phyloP scores from a whole-genome alignment of 2,888 invertebrate genomes.

The Microplitis deprimator region DNA sequence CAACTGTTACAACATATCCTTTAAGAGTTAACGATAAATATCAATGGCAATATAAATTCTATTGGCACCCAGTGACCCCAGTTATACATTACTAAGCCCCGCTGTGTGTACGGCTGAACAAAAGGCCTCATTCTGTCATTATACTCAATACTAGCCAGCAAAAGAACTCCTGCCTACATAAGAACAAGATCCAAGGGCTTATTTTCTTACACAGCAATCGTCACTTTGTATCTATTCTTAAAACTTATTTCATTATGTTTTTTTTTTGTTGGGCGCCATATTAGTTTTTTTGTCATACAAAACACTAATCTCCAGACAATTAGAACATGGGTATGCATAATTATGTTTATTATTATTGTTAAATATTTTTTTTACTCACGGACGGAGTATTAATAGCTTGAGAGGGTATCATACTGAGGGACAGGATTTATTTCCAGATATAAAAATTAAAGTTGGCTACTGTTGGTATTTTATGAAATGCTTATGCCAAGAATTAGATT shows the following conservation, averaged over 20 bases:
- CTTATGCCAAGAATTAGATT: too few relatives aligned
- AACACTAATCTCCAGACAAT: background rate
- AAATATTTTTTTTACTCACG: background rate
- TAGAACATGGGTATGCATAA: background rate
- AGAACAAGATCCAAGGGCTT: conserved; percentile 57
- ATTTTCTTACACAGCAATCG: conserved; percentile 50
- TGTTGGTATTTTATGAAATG: too few relatives aligned
- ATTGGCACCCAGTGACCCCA: conserved; percentile 61
- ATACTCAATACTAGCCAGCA: conserved; percentile 36
- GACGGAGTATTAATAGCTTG: background rate
- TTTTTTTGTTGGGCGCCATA: background rate
- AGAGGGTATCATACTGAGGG: background rate
- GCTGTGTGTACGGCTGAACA: conserved; percentile 50
- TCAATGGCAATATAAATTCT: conserved; percentile 54
- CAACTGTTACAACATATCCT: conserved; percentile 25
- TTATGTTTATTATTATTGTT: background rate
- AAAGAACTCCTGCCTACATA: conserved; percentile 51
- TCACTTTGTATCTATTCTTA: conserved; percentile 5
- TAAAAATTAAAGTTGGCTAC: too few relatives aligned
- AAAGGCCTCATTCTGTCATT: conserved; percentile 65
- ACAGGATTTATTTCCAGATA: too few relatives aligned
- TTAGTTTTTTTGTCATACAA: background rate
- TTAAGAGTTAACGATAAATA: conserved; percentile 46
- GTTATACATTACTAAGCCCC: conserved; percentile 39
- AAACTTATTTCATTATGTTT: conserved; percentile 1